Percentiles rank a stretch among this genome's conserved stretches.
These are phyloP conservation scores for Lamellibrachia luymesi DNA, from an alignment of 1,140 invertebrate species.

Conservation along the genomic window DNA sequence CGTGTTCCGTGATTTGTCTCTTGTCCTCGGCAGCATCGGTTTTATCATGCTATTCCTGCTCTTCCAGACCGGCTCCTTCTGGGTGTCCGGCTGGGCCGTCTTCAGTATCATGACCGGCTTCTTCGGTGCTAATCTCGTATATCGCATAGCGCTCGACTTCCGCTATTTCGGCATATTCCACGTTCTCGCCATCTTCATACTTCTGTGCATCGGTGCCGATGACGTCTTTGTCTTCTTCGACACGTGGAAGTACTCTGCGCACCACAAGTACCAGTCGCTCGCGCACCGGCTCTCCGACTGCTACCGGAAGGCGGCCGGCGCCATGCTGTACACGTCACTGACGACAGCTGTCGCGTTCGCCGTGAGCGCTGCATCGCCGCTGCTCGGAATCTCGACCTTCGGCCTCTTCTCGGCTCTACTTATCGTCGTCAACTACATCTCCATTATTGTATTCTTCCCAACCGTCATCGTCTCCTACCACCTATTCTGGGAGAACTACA, in stretches of 20 bases:
- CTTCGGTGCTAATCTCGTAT: conserved; percentile 29
- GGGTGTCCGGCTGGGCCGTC: conserved; percentile 27
- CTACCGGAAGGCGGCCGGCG: conserved; percentile 34
- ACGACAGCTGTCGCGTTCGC: conserved; percentile 39
- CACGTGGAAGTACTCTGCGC: conserved; percentile 22
- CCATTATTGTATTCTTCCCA: conserved; percentile 50
- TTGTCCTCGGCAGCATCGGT: conserved; percentile 36
- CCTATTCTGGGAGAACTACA: conserved; percentile 29
- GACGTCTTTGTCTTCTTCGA: conserved; percentile 33
- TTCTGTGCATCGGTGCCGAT: conserved; percentile 32
- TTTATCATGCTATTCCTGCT: conserved; percentile 42
- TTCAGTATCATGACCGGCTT: conserved; percentile 31
- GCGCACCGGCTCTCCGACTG: conserved; percentile 40
- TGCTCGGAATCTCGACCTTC: conserved; percentile 43
- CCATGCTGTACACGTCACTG: conserved; percentile 20
- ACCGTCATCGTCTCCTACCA: conserved; percentile 45
- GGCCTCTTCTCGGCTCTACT: conserved; percentile 48
- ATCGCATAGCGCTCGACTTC: conserved; percentile 28
- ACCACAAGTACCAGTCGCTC: conserved; percentile 31
- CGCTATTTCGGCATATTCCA: conserved; percentile 32
- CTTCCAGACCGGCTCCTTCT: conserved; percentile 37
- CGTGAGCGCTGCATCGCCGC: conserved; percentile 38
- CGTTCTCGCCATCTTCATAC: conserved; percentile 31
- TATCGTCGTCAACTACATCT: conserved; percentile 45
- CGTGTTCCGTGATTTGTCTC: conserved; percentile 34